A percentile compares a stretch with the other conserved stretches of the same genome.
Conservation (phyloP, 2,888 invertebrate genomes). For the Drosophila infuscata region DNA sequence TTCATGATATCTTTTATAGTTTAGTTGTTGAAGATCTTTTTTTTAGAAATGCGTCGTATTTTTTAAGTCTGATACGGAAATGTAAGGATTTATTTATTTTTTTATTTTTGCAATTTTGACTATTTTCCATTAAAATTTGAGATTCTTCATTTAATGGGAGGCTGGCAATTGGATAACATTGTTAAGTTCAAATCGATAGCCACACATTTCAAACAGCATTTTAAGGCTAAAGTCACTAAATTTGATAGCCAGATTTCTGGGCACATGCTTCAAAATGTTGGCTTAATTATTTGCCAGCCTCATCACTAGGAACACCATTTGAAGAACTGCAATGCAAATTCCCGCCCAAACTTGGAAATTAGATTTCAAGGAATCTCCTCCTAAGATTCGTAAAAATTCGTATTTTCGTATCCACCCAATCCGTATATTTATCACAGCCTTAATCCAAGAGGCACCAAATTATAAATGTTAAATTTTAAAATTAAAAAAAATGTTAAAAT, state of each 20-base stretch:
- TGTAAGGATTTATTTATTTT: background rate
- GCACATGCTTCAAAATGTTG: background rate
- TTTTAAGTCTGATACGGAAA: background rate
- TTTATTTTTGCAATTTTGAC: no score
- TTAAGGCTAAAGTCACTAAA: no score
- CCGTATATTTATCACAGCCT: background rate
- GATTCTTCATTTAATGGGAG: fast-evolving
- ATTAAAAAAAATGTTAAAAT: no score
- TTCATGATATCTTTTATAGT: background rate
- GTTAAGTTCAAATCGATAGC: background rate
- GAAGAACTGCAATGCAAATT: background rate
- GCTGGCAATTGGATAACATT: background rate
- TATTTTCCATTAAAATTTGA: background rate
- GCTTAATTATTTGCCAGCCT: background rate
- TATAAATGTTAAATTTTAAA: no score
- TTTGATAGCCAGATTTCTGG: background rate
- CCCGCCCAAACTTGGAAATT: background rate
- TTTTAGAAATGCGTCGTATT: background rate
- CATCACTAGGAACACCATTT: background rate
- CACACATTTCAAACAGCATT: background rate
- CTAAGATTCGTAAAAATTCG: background rate
- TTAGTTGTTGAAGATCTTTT: background rate
- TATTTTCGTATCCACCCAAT: background rate
- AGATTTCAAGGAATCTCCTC: fast-evolving
- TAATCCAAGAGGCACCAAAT: background rate